Evolutionary conservation across 2,888 invertebrate genomes (phyloP).

Genomic region (Platycheirus rosarum): DNA sequence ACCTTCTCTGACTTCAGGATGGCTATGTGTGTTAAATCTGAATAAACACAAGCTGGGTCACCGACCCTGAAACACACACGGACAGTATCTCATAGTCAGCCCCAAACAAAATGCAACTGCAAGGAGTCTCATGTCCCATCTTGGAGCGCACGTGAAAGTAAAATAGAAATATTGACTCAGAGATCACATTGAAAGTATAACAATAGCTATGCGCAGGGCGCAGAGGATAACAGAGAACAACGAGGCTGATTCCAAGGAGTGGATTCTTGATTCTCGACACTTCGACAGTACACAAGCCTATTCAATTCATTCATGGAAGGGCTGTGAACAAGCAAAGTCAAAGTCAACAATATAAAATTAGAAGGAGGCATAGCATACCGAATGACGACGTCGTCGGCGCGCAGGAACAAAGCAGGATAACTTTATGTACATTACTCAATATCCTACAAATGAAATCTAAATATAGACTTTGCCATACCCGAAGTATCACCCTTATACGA

Average conservation of each 20-base stretch:
- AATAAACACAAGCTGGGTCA: slow-evolving; percentile 54
- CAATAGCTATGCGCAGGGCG: slow-evolving; percentile 41
- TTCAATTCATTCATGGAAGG: slow-evolving; percentile 33
- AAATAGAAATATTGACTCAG: slow-evolving; percentile 38
- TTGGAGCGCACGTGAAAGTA: not conserved
- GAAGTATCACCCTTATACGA: not conserved
- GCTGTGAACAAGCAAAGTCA: slow-evolving; percentile 55
- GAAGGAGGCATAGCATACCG: slow-evolving; percentile 38
- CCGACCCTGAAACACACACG: slow-evolving; percentile 39
- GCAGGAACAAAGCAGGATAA: slow-evolving; percentile 68
- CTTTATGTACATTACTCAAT: slow-evolving; percentile 48
- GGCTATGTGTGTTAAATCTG: slow-evolving; percentile 24
- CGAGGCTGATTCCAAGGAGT: slow-evolving; percentile 29
- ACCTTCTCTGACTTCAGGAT: not conserved
- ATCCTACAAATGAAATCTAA: slow-evolving; percentile 59
- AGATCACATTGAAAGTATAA: slow-evolving; percentile 24
- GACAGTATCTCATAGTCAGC: slow-evolving; percentile 6
- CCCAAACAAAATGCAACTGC: slow-evolving; percentile 38
- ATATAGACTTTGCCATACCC: slow-evolving; percentile 51
- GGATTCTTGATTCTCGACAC: slow-evolving; percentile 16
- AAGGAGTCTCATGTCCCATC: slow-evolving; percentile 45
- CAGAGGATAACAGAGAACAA: slow-evolving; percentile 4
- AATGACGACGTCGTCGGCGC: slow-evolving; percentile 12
- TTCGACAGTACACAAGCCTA: not conserved
- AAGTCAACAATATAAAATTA: slow-evolving; percentile 63